phyloP scores from a whole-genome alignment of 2,888 invertebrate genomes.

The Periphyllus acericola region DNA sequence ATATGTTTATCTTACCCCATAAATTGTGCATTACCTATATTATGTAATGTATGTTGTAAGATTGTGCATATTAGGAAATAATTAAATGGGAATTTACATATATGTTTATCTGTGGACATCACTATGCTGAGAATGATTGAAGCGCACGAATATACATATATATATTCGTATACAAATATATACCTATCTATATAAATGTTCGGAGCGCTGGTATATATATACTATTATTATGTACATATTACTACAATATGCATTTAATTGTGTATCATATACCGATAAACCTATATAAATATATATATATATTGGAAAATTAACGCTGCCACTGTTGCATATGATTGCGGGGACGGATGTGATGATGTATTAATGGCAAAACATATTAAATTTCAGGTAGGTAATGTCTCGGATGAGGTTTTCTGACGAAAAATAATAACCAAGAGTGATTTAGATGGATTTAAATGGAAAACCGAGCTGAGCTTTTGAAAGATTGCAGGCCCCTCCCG shows the following conservation, averaged over 20 bases:
- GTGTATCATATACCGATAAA: too few species aligned
- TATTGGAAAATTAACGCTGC: too few species aligned
- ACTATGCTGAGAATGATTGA: neutral
- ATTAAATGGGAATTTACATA: too few species aligned
- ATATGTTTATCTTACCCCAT: too few species aligned
- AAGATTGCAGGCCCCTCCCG: neutral
- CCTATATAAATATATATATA: too few species aligned
- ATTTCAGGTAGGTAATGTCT: conserved; percentile 8
- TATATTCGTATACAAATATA: neutral
- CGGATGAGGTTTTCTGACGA: conserved; percentile 1
- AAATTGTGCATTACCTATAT: neutral
- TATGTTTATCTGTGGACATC: neutral
- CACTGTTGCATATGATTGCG: neutral
- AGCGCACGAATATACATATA: neutral
- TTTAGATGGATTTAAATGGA: conserved; percentile 4
- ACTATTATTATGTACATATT: too few species aligned
- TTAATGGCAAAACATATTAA: conserved; percentile 8
- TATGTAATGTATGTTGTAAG: neutral
- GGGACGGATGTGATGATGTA: neutral
- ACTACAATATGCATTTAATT: too few species aligned
- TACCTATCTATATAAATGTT: too few species aligned
- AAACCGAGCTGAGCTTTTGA: conserved; percentile 4
- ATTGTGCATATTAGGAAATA: neutral
- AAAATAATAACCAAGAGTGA: conserved; percentile 8
- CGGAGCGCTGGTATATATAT: neutral